Percentiles rank a stretch among this genome's conserved stretches.
These are phyloP conservation scores for Parus major DNA, from an alignment of 2,113 vertebrate genomes.

Conservation along the genomic window DNA sequence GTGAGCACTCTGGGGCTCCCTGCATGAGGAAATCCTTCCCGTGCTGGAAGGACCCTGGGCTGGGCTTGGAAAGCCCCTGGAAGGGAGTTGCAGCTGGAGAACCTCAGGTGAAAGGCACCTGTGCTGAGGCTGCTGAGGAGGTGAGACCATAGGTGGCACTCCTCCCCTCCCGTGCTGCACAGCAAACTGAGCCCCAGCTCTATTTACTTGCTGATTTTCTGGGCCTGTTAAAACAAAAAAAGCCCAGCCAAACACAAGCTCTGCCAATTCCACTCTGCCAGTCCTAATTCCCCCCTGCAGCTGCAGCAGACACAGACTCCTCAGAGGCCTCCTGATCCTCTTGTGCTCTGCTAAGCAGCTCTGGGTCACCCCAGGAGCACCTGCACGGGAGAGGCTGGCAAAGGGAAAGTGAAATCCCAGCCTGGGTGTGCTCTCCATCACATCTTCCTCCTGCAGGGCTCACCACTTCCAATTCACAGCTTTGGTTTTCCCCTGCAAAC, in stretches of 20 bases:
- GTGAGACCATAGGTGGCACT: not conserved
- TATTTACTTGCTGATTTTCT: not conserved
- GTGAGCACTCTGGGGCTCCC: not conserved
- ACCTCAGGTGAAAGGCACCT: fast-evolving
- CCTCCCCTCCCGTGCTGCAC: not conserved
- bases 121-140: not conserved
- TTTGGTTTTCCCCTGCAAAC: not conserved
- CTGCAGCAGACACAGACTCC: not conserved
- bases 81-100: not conserved
- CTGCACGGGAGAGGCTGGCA: not conserved
- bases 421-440: not conserved
- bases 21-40: not conserved
- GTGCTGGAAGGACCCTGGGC: fast-evolving
- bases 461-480: not conserved
- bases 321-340: not conserved
- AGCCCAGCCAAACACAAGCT: not conserved
- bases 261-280: not conserved
- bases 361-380: not conserved
- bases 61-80: not conserved
- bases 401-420: slow-evolving; percentile 19
- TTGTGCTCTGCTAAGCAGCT: slow-evolving; percentile 9
- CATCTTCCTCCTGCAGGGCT: not conserved
- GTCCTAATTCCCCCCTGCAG: slow-evolving; percentile 22
- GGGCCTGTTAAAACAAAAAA: not conserved
- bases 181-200: not conserved